Base-by-base conservation (phyloP, 64 coral and sea anemone species). In the Actinia tenebrosa region DNA sequence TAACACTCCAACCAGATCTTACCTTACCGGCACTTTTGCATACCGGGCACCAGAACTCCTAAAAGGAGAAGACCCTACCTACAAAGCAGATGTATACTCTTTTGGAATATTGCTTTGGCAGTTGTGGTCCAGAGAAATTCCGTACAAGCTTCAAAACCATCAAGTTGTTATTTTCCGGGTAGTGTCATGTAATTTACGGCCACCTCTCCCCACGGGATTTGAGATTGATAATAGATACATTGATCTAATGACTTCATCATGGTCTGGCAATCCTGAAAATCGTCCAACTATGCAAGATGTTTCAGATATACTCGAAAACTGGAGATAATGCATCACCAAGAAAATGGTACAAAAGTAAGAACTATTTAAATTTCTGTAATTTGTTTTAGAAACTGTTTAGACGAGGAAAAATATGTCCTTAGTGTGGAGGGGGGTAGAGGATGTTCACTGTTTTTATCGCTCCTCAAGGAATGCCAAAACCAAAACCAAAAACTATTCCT, bases 131-230 rank as follows among this genome's bases (percentile, higher is more conserved):
- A 87, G 96, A n/a, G 96, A 98, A 78, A 93, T 93, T 25, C 96
- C 96, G 1, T 98, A 98, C 43, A 89, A 89, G 42, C 62, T 89
- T 15, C 80, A 90, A 66, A 98, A 98, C 71, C 93, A 98, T 23
- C 96, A 98, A 66, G 89, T 98, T 22, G 96, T 98, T 16, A 98
- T 98, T 17, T 98, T 98, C 63, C 90, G 91, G 43, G 96, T 98
- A 13, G 93, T 95, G 0, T 90, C 96, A 7, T 92, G 88, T 30
- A 92, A 93, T 80, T 56, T 98, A 5, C 87, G 96, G 14, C 96
- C 96, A 1, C 77, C 89, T 60, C 92, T 98, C 64, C 88, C 90
- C 3, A 78, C 83, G 22, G 88, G 89, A 60, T 64, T 87, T 64
- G 92, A 94, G 17, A 56, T 94, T 26, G 96, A 98, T 56, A 98